Evolutionary conservation across 2,888 invertebrate genomes (phyloP).

Genomic region (Holacanthella duospinosa): DNA sequence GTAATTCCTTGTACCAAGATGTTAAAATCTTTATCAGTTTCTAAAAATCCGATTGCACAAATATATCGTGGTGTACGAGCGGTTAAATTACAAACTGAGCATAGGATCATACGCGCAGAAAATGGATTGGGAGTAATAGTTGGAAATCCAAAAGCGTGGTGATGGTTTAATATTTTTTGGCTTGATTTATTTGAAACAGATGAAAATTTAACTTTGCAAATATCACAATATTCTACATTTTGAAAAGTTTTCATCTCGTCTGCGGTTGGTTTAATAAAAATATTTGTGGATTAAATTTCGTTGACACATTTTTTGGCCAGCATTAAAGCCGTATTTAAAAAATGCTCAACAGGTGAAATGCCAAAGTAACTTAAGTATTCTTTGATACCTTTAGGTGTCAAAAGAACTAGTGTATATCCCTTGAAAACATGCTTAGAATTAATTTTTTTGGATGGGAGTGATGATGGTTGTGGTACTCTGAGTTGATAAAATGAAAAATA

Average conservation of each 20-base stretch:
- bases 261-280: neutral
- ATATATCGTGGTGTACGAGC: neutral
- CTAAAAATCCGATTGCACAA: neutral
- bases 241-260: neutral
- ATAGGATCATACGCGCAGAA: neutral
- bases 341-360: neutral
- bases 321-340: neutral
- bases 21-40: neutral
- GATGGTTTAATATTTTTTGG: neutral
- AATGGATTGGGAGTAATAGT: neutral
- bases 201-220: neutral
- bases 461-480: neutral
- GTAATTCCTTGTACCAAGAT: neutral
- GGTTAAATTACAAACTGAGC: neutral
- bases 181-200: neutral
- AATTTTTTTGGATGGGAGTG: neutral
- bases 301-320: neutral
- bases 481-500: neutral
- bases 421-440: neutral
- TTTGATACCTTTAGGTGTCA: neutral
- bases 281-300: neutral
- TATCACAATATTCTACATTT: neutral
- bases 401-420: neutral
- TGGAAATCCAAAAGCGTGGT: neutral
- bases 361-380: neutral